Evolutionary conservation across 2,797 vertebrate species (phyloP), one percentile per base, ranked within the genome.

Genomic region (Gobio occitaniae): DNA sequence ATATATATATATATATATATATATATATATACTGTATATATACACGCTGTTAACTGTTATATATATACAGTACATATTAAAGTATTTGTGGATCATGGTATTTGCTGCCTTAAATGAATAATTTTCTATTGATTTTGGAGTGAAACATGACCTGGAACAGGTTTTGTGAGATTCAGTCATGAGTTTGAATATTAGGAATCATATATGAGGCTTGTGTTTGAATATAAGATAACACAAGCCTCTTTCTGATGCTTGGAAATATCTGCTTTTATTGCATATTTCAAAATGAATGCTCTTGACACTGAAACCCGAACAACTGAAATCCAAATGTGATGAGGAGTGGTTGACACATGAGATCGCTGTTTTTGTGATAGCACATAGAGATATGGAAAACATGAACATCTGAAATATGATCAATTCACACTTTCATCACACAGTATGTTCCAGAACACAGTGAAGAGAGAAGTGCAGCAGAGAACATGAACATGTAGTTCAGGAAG

Each of bases 301-400:
- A 66, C 48, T 47, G n/a, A 59, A 59, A 44, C 41, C 74, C 15
- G 52, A 47, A 54, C 21, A 81, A 29, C 56, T 50, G 47, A 83
- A 65, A 52, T 38, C 44, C 36, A 29, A 66, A 54, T 17, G 59
- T 48, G 29, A 75, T 17, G 54, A 81, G 17, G 44, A 32, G 29
- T 32, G 56, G 29, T 10, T 6, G 79, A 56, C 65, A 25, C 32
- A 44, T 38, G 70, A 38, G 59, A 74, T 61, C 13, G 32, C 52
- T 50, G 48, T 66, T 83, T 19, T 69, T 63, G 81, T 56, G 47
- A 84, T 38, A 32, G 59, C 54, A 86, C 83, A 87, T 25, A 80
- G 48, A 88, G 36, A 81, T 80, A 84, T 80, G 81, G 19, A 44
- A 52, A 86, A 71, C 81, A 77, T 77, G 15, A 69, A 83, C 11